These are phyloP conservation scores for Odontamblyopus rebecca DNA, from an alignment of 2,797 vertebrate genomes.

Conservation along the genomic window DNA sequence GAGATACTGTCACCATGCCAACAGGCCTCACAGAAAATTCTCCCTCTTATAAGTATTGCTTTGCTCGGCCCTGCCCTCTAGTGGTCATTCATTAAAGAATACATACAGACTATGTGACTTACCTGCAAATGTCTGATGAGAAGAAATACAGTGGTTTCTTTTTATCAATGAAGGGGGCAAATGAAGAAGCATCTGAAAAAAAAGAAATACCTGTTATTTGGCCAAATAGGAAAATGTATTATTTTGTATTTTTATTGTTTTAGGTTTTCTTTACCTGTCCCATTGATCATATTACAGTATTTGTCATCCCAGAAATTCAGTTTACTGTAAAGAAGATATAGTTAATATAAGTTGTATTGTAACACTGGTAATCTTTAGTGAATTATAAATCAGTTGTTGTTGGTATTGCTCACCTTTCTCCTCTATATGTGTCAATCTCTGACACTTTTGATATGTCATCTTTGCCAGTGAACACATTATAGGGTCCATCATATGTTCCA, in stretches of 20 bases:
- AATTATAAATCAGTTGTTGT: background rate
- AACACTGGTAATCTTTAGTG: background rate
- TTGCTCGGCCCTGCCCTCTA: conserved; percentile 57
- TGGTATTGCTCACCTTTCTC: conserved; percentile 72
- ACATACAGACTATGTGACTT: conserved; percentile 19
- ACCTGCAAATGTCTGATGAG: conserved; percentile 96
- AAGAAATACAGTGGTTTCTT: conserved; percentile 82
- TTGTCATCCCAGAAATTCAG: conserved; percentile 79
- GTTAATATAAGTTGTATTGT: background rate
- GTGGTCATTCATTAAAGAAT: conserved; percentile 33
- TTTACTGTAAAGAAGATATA: conserved; percentile 51
- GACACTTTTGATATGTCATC: conserved; percentile 82
- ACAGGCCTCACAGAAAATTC: background rate
- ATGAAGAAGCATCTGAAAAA: conserved; percentile 86
- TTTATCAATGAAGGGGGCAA: conserved; percentile 86
- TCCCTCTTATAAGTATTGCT: background rate
- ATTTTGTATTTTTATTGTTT: background rate
- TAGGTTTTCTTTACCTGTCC: conserved; percentile 80
- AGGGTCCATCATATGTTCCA: conserved; percentile 82
- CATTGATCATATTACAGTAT: conserved; percentile 91
- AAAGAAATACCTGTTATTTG: background rate
- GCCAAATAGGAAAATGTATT: no score
- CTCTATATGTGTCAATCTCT: conserved; percentile 82
- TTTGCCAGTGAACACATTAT: conserved; percentile 83
- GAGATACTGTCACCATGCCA: conserved; percentile 2